Evolutionary conservation across 2,797 vertebrate species (phyloP).

Genomic region (Alfaro cultratus): DNA sequence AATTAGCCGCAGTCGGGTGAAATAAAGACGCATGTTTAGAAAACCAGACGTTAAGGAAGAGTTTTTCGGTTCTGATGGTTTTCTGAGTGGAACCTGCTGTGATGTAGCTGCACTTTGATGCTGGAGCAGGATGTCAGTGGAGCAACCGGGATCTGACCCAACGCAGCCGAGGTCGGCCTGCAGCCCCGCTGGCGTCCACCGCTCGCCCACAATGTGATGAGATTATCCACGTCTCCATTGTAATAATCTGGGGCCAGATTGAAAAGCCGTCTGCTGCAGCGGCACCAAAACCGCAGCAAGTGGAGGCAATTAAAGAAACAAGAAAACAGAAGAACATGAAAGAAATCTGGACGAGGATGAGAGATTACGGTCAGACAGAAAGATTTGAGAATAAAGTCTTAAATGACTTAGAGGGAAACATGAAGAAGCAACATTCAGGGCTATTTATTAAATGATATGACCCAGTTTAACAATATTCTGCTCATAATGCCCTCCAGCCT

Average conservation of each 20-base stretch:
- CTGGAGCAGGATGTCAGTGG: background rate
- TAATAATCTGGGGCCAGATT: conserved; percentile 56
- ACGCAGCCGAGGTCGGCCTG: background rate
- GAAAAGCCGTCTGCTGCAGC: conserved; percentile 57
- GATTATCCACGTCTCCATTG: conserved; percentile 51
- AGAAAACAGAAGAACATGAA: background rate
- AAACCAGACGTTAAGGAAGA: background rate
- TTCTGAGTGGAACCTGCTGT: background rate
- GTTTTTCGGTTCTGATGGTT: background rate
- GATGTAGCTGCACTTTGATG: background rate
- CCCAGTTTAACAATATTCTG: background rate
- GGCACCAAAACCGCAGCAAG: conserved; percentile 36
- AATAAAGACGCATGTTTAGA: background rate
- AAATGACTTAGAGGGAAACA: background rate
- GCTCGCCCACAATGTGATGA: conserved; percentile 30
- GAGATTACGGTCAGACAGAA: background rate
- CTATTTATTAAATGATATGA: background rate
- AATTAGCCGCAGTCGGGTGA: background rate
- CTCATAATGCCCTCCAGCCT: background rate
- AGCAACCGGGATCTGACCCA: background rate
- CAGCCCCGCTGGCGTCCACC: conserved; percentile 2
- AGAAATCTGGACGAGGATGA: background rate
- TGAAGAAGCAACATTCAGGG: background rate
- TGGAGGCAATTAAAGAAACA: conserved; percentile 51
- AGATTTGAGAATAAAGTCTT: background rate